Evolutionary conservation across 2,888 invertebrate genomes (phyloP).

Genomic region (Azorinus chamasolen): DNA sequence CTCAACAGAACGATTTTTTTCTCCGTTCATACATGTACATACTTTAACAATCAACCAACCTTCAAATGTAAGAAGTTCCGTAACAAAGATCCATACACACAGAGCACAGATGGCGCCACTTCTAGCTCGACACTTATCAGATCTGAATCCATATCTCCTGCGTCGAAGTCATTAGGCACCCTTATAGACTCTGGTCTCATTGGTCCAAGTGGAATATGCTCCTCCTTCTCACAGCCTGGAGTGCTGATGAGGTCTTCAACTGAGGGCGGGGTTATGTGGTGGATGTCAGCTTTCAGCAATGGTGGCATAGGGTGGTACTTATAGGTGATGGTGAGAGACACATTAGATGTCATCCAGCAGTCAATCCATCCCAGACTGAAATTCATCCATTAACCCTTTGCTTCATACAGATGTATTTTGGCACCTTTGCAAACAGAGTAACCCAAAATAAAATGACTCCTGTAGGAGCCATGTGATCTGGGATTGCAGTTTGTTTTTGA

Average conservation of each 20-base stretch:
- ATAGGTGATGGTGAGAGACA: constrained; percentile 96
- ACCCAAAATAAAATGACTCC: too few species aligned
- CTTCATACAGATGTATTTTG: too few species aligned
- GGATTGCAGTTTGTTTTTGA: too few species aligned
- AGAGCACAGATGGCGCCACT: constrained; percentile 96
- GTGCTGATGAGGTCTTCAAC: constrained; percentile 51
- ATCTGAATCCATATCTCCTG: constrained; percentile 94
- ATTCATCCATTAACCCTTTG: background rate
- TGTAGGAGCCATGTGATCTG: too few species aligned
- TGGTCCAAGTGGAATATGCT: constrained; percentile 96
- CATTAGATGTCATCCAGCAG: constrained; percentile 98
- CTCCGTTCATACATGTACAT: too few species aligned
- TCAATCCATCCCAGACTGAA: constrained; percentile 94
- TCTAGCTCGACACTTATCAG: constrained; percentile 96
- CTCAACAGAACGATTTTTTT: too few species aligned
- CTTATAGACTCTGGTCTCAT: constrained; percentile 61
- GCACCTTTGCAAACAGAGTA: too few species aligned
- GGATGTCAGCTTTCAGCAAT: constrained; percentile 94
- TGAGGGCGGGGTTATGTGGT: constrained; percentile 89
- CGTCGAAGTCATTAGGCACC: constrained; percentile 91
- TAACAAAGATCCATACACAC: constrained; percentile 96
- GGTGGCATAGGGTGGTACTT: constrained; percentile 97
- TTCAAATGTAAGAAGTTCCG: constrained; percentile 95
- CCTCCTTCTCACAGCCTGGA: constrained; percentile 93
- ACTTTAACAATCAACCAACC: too few species aligned